phyloP scores from a whole-genome alignment of 2,113 vertebrate species.

The Danionella cerebrum region DNA sequence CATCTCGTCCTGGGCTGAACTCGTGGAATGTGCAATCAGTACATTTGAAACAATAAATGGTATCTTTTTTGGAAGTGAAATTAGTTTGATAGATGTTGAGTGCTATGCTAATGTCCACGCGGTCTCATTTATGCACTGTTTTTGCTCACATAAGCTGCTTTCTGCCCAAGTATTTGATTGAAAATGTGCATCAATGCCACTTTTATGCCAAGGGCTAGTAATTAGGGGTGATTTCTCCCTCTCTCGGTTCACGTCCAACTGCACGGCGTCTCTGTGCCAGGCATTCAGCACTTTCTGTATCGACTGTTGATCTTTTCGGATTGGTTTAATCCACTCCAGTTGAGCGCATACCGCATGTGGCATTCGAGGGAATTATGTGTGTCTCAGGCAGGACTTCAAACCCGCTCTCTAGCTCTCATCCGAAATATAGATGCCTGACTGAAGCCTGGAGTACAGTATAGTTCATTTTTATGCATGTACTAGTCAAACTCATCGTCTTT shows the following conservation, averaged over 20 bases:
- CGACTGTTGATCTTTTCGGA: slow-evolving; percentile 20
- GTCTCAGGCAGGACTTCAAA: neutral
- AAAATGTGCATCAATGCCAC: neutral
- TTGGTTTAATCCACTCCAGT: slow-evolving; percentile 22
- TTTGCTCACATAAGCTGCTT: neutral
- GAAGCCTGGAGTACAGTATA: too few relatives aligned
- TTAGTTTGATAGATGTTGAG: neutral
- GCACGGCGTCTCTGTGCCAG: neutral
- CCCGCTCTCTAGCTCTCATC: neutral
- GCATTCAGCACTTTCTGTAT: slow-evolving; percentile 13
- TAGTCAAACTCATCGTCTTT: too few relatives aligned
- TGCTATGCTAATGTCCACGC: neutral
- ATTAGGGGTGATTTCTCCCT: neutral
- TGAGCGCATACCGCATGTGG: neutral
- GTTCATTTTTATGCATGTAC: too few relatives aligned
- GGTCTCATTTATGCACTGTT: neutral
- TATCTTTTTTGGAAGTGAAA: neutral
- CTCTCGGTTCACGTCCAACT: neutral
- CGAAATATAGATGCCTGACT: neutral
- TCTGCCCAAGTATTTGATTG: neutral
- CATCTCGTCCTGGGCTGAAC: neutral
- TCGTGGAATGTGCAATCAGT: neutral
- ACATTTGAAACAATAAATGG: too few relatives aligned
- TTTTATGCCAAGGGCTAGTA: neutral
- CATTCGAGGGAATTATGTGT: neutral